Evolutionary conservation across 2,797 vertebrate genomes (phyloP), one percentile per base, ranked within the genome.

Genomic region (Hozukius guyotensis): DNA sequence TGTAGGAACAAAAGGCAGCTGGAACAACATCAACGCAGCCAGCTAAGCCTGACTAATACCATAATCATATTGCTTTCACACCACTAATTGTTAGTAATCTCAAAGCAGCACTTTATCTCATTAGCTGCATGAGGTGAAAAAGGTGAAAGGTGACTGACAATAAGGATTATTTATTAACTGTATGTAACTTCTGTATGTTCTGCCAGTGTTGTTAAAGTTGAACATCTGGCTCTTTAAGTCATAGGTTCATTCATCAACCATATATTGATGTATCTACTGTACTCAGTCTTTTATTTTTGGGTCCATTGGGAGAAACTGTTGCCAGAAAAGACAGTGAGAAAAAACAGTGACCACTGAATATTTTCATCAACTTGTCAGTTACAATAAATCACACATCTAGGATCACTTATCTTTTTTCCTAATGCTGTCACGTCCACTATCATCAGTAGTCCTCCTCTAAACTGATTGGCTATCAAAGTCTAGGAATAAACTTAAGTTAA

Each of bases 291-390:
- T 55, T 53, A 56, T 61, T 38, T 76, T 73, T 59, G 75, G 42
- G 2, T 57, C 59, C 29, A 24, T 4, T 56, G 8, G 13, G 63
- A 61, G 5, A 78, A 72, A 46, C 4, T 14, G 6, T 24, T 57
- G 65, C 75, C 64, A 86, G 56, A 36, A 67, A 78, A 79, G 36
- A 72, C 34, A 16, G 36, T 32, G 8, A 56, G 32, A 24, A 68
- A 72, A 78, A 68, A 64, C 57, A 59, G n/a, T 25, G 24, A 86
- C 20, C 25, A 57, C 29, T 34, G 55, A 61, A 75, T 63, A 70
- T 67, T 83, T 62, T 77, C 60, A 74, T 79, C 74, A 59, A n/a
- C 73, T 73, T 86, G 60, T 85, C 83, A 67, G 36, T 75, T 72
- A n/a, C 49, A 71, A 22, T 77, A 72, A 78, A 90, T 66, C 55